A percentile compares a stretch with the other conserved stretches of the same genome.
Conservation (phyloP, 2,113 vertebrate genomes). For the Mus pahari region DNA sequence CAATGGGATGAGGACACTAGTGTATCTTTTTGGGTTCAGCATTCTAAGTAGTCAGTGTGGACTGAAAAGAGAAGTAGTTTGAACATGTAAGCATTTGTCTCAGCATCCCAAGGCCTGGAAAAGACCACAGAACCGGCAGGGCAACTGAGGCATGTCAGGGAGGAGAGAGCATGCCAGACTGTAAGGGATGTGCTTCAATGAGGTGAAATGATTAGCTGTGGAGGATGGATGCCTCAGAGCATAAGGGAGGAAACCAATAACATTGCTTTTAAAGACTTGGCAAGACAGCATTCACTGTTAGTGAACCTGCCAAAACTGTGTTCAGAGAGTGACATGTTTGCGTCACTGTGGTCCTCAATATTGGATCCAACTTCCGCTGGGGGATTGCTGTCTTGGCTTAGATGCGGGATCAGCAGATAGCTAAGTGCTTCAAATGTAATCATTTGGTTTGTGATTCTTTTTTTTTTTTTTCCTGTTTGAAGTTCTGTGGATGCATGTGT, state of each 20-base stretch:
- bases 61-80: background rate
- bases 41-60: background rate
- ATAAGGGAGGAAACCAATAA: background rate
- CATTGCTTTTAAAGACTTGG: background rate
- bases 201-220: background rate
- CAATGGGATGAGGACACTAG: background rate
- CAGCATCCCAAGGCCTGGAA: background rate
- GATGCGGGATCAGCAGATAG: background rate
- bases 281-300: background rate
- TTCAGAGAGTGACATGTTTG: background rate
- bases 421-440: background rate
- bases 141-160: background rate
- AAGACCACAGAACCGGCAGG: background rate
- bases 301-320: background rate
- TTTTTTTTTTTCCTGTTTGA: constrained; percentile 27
- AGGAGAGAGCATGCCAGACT: background rate
- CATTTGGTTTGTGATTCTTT: background rate
- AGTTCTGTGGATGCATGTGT: background rate
- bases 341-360: background rate
- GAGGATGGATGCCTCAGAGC: background rate
- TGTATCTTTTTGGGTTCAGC: background rate
- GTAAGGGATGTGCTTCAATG: background rate
- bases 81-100: background rate
- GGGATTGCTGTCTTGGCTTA: background rate
- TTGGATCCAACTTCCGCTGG: background rate